Conservation (phyloP, 2,888 invertebrate species). For the Lapara coniferarum region DNA sequence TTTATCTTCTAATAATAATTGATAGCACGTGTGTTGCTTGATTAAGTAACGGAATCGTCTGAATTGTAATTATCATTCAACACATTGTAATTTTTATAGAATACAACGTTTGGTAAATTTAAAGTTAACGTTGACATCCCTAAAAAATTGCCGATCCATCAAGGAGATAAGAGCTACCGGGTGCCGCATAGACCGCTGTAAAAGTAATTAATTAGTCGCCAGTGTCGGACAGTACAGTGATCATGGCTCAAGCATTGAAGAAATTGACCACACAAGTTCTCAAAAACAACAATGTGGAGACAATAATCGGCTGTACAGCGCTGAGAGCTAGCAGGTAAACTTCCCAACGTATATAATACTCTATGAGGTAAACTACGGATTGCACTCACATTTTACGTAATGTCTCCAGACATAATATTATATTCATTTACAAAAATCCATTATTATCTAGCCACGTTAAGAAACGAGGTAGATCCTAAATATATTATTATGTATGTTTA, state of each 20-base stretch:
- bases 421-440: constrained; percentile 27
- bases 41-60: too few relatives aligned
- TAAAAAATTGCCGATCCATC: constrained; percentile 9
- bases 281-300: constrained; percentile 65
- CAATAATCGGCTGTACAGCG: constrained; percentile 47
- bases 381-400: constrained; percentile 64
- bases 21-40: too few relatives aligned
- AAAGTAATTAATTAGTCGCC: constrained; percentile 29
- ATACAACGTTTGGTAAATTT: neutral
- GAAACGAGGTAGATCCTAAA: neutral
- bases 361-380: constrained; percentile 72
- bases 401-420: constrained; percentile 27
- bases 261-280: constrained; percentile 65
- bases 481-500: neutral
- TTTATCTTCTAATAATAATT: too few relatives aligned
- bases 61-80: too few relatives aligned
- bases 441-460: constrained; percentile 19
- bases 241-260: constrained; percentile 68
- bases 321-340: constrained; percentile 70
- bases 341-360: too few relatives aligned
- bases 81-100: too few relatives aligned
- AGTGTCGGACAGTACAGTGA: constrained; percentile 42
- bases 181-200: constrained; percentile 22
- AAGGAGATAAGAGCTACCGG: constrained; percentile 15
- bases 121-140: constrained; percentile 14